Conservation (phyloP, 2,797 vertebrate genomes). For the Cichlasoma orientale region DNA sequence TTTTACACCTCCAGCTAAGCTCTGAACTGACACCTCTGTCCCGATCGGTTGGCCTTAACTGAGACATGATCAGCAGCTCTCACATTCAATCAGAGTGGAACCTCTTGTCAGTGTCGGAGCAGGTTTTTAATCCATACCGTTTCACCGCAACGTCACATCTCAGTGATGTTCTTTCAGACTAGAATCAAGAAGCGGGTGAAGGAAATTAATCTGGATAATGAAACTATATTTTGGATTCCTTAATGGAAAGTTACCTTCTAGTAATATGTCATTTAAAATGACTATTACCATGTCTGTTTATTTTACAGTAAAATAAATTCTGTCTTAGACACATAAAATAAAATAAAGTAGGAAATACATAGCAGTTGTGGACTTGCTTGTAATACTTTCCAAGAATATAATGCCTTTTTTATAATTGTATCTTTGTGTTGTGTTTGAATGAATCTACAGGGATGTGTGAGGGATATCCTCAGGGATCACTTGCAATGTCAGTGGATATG, state of each 20-base stretch:
- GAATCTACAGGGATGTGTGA: neutral
- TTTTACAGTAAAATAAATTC: neutral
- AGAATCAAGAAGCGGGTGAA: neutral
- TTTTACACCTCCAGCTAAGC: slow-evolving; percentile 65
- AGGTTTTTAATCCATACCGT: slow-evolving; percentile 49
- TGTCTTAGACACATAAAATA: neutral
- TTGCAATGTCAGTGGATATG: neutral
- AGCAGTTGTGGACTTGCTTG: neutral
- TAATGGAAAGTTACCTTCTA: neutral
- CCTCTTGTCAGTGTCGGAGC: slow-evolving; percentile 43
- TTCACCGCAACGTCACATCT: slow-evolving; percentile 17
- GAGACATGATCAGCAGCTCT: slow-evolving; percentile 63
- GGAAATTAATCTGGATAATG: slow-evolving; percentile 22
- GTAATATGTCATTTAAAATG: neutral
- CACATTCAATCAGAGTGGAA: slow-evolving; percentile 66
- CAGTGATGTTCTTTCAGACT: slow-evolving; percentile 11
- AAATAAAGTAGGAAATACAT: neutral
- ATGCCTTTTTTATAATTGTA: neutral
- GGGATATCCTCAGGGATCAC: neutral
- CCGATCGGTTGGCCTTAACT: slow-evolving; percentile 67
- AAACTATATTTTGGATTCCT: neutral
- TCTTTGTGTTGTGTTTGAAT: neutral
- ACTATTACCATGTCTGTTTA: neutral
- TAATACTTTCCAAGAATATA: neutral
- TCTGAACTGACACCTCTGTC: slow-evolving; percentile 57